Base-by-base conservation (phyloP, 2,113 vertebrate species). In the Hoplias malabaricus region DNA sequence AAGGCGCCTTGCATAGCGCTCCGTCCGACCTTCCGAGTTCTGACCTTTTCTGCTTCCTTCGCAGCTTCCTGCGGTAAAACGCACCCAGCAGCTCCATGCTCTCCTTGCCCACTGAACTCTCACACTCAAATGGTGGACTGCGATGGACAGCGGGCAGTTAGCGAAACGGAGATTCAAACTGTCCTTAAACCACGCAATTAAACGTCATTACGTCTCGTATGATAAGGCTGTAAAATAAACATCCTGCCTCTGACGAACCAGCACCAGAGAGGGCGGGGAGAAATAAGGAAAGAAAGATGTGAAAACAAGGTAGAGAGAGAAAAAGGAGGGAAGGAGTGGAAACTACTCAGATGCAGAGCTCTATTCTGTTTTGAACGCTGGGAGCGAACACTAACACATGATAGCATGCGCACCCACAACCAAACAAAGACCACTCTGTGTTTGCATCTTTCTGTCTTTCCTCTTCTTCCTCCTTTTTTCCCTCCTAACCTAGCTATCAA, bases 31-130 rank as follows among this genome's bases (percentile, higher is more conserved):
- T 79, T 4, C 84, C 83, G 43, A 78, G 59, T 19, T 84, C 83
- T 0, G 68, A 69, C 53, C 80, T 89, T 69, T 89, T 92, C 75
- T 88, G 89, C 86, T 92, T 90, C 86, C 83, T 88, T 13, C 88
- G 77, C 23, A 86, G 84, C 76, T 86, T 93, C 80, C 89, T 86
- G 69, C 90, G 92, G 76, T 88, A 90, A 70, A 92, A 90, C 0
- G 77, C 91, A 68, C 90, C 89, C 69, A 91, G 46, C 46, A 90
- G 82, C 78, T 92, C 89, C 89, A 86, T 86, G 25, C 59, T 10
- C 2, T 4, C 57, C 77, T 10, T 31, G 31, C 8, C 38, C 6
- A 25, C 42, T 73, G 16, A 54, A 36, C 59, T 38, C 14, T 29
- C 19, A 31, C 6, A 25, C 19, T 38, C 12, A 53, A 82, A 48